Conservation (phyloP, 2,797 vertebrate species). For the Sebastes nivosus region DNA sequence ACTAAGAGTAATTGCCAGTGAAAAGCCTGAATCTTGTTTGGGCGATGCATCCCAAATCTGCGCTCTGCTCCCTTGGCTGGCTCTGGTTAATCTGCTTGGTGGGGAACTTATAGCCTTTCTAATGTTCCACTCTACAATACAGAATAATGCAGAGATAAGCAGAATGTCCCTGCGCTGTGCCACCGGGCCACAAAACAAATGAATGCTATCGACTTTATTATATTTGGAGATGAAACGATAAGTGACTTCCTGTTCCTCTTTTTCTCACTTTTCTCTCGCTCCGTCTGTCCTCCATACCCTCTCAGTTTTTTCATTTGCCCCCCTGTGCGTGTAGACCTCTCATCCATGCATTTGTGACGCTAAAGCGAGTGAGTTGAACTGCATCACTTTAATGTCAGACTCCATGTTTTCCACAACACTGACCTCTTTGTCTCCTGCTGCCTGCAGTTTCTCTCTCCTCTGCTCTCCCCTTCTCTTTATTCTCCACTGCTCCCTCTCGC, state of each 20-base stretch:
- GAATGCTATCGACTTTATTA: slow-evolving; percentile 43
- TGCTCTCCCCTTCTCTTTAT: slow-evolving; percentile 36
- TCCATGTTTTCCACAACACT: slow-evolving; percentile 77
- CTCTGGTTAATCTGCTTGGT: slow-evolving; percentile 75
- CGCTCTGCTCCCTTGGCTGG: slow-evolving; percentile 60
- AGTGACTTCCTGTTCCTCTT: not conserved
- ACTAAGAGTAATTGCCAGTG: slow-evolving; percentile 73
- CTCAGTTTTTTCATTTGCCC: not conserved
- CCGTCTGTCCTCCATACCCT: slow-evolving; percentile 13
- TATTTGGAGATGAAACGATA: slow-evolving; percentile 30
- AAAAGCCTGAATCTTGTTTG: slow-evolving; percentile 77
- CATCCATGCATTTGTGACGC: slow-evolving; percentile 33
- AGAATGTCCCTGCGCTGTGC: slow-evolving; percentile 7
- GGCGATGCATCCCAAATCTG: slow-evolving; percentile 73
- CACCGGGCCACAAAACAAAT: slow-evolving; percentile 51
- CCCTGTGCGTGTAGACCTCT: slow-evolving; percentile 12
- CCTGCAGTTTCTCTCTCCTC: slow-evolving; percentile 66
- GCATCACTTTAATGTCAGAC: slow-evolving; percentile 75
- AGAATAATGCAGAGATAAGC: slow-evolving; percentile 64
- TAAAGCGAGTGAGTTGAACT: slow-evolving; percentile 62
- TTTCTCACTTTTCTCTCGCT: not conserved
- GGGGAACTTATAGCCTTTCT: slow-evolving; percentile 59
- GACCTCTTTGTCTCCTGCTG: slow-evolving; percentile 77
- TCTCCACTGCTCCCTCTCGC: slow-evolving; percentile 33
- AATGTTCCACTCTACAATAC: slow-evolving; percentile 61